Evolutionary conservation across 2,797 vertebrate genomes (phyloP).

Genomic region (Pogonophryne albipinna): DNA sequence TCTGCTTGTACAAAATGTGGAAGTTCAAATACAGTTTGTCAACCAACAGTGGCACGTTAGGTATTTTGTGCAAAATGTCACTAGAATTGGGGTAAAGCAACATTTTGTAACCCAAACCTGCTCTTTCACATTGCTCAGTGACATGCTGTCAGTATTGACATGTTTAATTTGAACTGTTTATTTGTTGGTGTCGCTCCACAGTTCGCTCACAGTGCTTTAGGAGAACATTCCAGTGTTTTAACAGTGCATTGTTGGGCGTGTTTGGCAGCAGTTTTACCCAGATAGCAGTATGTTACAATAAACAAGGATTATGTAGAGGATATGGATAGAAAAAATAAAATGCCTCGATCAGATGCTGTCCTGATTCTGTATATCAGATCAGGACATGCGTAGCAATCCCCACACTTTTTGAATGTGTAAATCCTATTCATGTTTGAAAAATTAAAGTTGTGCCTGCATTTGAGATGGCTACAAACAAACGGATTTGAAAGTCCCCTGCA

Average conservation of each 20-base stretch:
- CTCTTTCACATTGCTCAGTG: conserved; percentile 7
- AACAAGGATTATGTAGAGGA: conserved; percentile 45
- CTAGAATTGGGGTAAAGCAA: not conserved
- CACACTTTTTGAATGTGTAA: not conserved
- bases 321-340: conserved; percentile 36
- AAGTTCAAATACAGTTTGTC: conserved; percentile 11
- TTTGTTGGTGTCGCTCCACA: conserved; percentile 32
- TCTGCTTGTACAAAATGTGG: conserved; percentile 19
- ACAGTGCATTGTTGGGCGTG: conserved; percentile 24
- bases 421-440: too few relatives aligned
- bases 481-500: not conserved
- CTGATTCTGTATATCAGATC: conserved; percentile 37
- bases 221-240: conserved; percentile 62
- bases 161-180: conserved; percentile 39
- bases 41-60: conserved; percentile 9
- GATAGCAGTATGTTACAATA: conserved; percentile 38
- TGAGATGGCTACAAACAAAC: not conserved
- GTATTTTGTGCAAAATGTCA: not conserved
- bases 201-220: conserved; percentile 27
- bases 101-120: conserved; percentile 6
- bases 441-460: not conserved
- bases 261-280: conserved; percentile 37
- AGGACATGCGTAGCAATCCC: not conserved
- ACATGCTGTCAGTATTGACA: not conserved
- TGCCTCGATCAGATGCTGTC: conserved; percentile 16